These are phyloP conservation scores for Epicauta chinensis DNA, from an alignment of 1,140 invertebrate genomes.

Conservation along the genomic window DNA sequence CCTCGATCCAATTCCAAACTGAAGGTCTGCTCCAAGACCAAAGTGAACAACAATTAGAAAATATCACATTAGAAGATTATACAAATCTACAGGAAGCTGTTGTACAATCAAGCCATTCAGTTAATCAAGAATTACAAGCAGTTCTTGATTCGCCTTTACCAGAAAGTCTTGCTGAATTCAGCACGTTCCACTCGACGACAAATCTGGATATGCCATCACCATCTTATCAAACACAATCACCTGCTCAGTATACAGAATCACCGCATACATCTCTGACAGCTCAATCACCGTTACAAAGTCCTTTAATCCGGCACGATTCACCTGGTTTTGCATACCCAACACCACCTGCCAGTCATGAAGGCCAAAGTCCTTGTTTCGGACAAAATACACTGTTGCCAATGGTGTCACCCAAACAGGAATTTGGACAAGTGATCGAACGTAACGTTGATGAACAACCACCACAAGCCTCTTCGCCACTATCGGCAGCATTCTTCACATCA, in stretches of 20 bases:
- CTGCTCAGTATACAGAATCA: conserved; percentile 36
- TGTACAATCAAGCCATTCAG: conserved; percentile 54
- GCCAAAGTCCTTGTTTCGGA: conserved; percentile 54
- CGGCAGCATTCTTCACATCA: conserved; percentile 78
- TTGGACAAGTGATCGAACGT: conserved; percentile 44
- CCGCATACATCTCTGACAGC: conserved; percentile 47
- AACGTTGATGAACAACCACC: conserved; percentile 52
- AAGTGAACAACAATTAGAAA: conserved; percentile 56
- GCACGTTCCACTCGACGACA: conserved; percentile 59
- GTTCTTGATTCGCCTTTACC: conserved; percentile 68
- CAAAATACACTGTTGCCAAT: conserved; percentile 43
- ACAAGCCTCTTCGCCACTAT: conserved; percentile 63
- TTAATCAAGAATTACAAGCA: conserved; percentile 65
- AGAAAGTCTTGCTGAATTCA: conserved; percentile 74
- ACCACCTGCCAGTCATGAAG: conserved; percentile 76
- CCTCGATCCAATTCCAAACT: conserved; percentile 48
- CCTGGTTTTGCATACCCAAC: conserved; percentile 74
- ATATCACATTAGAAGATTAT: conserved; percentile 63
- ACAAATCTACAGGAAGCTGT: conserved; percentile 43
- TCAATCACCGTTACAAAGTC: conserved; percentile 56
- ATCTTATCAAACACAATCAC: conserved; percentile 42
- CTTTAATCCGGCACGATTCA: conserved; percentile 52
- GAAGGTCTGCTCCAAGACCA: conserved; percentile 54
- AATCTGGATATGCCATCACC: conserved; percentile 43
- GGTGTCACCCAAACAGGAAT: conserved; percentile 43